Conservation (phyloP, 2,888 invertebrate genomes). For the Parapristionchus giblindavisi region DNA sequence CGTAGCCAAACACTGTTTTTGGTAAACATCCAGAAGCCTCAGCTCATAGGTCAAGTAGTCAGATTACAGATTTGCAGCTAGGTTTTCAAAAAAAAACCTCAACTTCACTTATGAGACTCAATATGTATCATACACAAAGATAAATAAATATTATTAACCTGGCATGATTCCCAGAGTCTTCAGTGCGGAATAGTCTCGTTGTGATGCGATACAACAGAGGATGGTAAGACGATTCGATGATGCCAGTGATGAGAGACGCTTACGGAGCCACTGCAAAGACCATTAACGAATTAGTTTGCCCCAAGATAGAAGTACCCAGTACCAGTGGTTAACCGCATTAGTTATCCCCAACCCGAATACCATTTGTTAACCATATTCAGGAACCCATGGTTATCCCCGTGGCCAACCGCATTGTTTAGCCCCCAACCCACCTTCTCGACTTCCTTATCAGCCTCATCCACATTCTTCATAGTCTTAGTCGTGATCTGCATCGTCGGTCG, state of each 20-base stretch:
- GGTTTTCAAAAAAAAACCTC: too few relatives aligned
- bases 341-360: too few relatives aligned
- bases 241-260: not conserved
- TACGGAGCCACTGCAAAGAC: constrained; percentile 25
- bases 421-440: constrained; percentile 33
- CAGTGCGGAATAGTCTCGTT: not conserved
- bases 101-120: too few relatives aligned
- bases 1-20: too few relatives aligned
- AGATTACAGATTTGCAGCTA: too few relatives aligned
- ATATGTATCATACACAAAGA: too few relatives aligned
- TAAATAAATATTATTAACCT: too few relatives aligned
- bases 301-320: too few relatives aligned
- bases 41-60: too few relatives aligned
- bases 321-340: too few relatives aligned
- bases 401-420: not conserved
- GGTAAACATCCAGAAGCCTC: too few relatives aligned
- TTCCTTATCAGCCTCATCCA: constrained; percentile 34
- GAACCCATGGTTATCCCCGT: not conserved
- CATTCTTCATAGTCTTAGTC: constrained; percentile 5
- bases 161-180: constrained; percentile 4
- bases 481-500: constrained; percentile 10
- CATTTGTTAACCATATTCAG: not conserved
- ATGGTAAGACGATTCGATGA: constrained; percentile 21
- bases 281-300: too few relatives aligned
- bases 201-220: constrained; percentile 27